Evolutionary conservation across 2,113 vertebrate species (phyloP), one percentile per base, ranked within the genome.

Genomic region (Atlantisia rogersi): DNA sequence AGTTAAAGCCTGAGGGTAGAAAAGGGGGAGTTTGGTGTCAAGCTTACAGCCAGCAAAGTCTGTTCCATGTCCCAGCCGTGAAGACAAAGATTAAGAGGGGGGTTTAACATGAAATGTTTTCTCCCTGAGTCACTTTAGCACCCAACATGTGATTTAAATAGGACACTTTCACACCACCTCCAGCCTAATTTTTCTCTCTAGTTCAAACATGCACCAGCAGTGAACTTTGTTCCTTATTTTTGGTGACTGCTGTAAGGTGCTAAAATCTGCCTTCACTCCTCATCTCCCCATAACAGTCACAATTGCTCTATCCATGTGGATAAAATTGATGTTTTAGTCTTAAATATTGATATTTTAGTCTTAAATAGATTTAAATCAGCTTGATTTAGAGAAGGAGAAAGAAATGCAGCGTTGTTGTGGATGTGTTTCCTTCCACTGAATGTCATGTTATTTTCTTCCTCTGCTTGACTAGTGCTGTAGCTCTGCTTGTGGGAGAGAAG

Each of bases 401-500:
- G 46, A 59, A 62, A 6, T 32, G 17, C 9, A 12, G 7, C 20
- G 2, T 15, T 60, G 24, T 18, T 77, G 70, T 18, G 50, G 11
- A 60, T 40, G 2, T 4, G 3, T 68, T 86, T 64, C 22, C 37
- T 85, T 65, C 42, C 74, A 37, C 64, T 90, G 46, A 83, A 39
- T 59, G 56, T 26, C 26, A 2, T 60, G 7, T 39, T 94, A 12
- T 25, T 35, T 52, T 73, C 52, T 91, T 56, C 73, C 17, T 91
- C 46, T 32, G 19, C 39, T 65, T 86, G 25, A 20, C 63, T 78
- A 99, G 99, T 74, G 98, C 99, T 62, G 98, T 98, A 3, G 98
- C 99, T 64, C 96, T 99, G 84, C 97, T 99, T 59, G 99, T 99
- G 20, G 99, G 99, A 93, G 99, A 99, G 93, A 99, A 99, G 94